Evolutionary conservation across 2,797 vertebrate species (phyloP), one percentile per base, ranked within the genome.

Genomic region (Percopsis omiscomaycus): DNA sequence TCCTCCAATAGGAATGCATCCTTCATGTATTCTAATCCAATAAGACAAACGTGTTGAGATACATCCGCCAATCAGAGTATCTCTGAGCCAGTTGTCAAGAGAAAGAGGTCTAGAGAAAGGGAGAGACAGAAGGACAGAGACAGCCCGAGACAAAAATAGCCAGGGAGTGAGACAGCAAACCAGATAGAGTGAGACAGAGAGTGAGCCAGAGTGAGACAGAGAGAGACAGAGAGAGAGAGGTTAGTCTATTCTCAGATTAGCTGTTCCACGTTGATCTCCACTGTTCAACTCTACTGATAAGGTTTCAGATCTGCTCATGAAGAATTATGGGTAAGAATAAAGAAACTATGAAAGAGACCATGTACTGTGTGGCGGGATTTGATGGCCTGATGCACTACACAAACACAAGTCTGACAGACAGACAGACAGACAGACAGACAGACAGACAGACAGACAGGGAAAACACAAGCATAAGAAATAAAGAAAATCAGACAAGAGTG

Each of bases 301-400:
- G 73, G 51, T 61, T 69, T 66, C 10, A 69, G 53, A 76, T 68
- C 14, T 44, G 46, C 15, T 46, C 71, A 77, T 64, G 45, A 67
- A 76, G 54, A 75, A 15, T 64, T 60, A 61, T 28, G 63, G 3
- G 27, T 16, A 29, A 53, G 22, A 53, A 53, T 29, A 53, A 53
- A 12, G 51, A 16, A 75, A 68, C 56, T 67, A 66, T 54, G 49
- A 71, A 75, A 75, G 44, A 75, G 66, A 74, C 45, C 59, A 51
- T 55, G 54, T 55, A 27, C 37, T 55, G 55, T 61, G 56, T 53
- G 55, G 55, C 22, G 45, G 79, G 79, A 84, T 86, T 88, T 81
- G 73, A 79, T 82, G 73, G 67, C 71, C 75, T 69, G 74, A 64
- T 79, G 76, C 82, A 82, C 73, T 68, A 29, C 37, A 16, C 73